phyloP scores from a whole-genome alignment of 2,797 vertebrate species.

The Apogon talboti region DNA sequence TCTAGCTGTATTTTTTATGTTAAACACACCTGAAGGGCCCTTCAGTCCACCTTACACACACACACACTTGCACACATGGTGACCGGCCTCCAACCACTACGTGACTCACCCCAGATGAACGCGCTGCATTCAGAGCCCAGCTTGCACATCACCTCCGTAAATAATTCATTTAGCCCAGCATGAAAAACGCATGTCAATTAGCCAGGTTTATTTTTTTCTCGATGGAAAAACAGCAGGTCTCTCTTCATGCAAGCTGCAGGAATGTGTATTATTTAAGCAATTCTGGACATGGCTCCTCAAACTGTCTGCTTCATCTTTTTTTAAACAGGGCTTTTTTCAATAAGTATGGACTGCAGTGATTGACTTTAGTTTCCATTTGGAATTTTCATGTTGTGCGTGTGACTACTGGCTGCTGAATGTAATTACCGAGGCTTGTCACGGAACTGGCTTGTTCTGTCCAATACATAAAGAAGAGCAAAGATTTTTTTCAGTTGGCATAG shows the following conservation, averaged over 20 bases:
- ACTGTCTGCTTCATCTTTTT: slow-evolving; percentile 48
- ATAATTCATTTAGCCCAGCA: slow-evolving; percentile 80
- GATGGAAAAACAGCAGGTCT: slow-evolving; percentile 63
- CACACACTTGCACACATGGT: slow-evolving; percentile 9
- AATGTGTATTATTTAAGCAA: slow-evolving; percentile 75
- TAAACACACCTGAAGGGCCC: neutral
- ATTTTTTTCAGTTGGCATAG: neutral
- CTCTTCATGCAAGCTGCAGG: slow-evolving; percentile 40
- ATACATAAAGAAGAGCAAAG: neutral
- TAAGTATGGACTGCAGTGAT: slow-evolving; percentile 16
- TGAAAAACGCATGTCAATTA: slow-evolving; percentile 82
- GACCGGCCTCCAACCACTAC: slow-evolving; percentile 37
- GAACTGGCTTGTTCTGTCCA: neutral
- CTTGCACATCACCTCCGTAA: slow-evolving; percentile 63
- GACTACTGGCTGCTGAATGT: slow-evolving; percentile 14
- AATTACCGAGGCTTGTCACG: slow-evolving; percentile 13
- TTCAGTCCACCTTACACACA: slow-evolving; percentile 26
- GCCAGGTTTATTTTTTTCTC: slow-evolving; percentile 68
- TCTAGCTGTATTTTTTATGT: too few species aligned
- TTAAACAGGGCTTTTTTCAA: slow-evolving; percentile 35
- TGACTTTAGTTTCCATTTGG: slow-evolving; percentile 29
- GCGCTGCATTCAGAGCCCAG: slow-evolving; percentile 47
- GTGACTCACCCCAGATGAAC: slow-evolving; percentile 57
- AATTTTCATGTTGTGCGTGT: slow-evolving; percentile 12
- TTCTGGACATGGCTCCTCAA: slow-evolving; percentile 57